Base-by-base conservation (phyloP, 2,113 vertebrate species). In the Toxotes jaculatrix region DNA sequence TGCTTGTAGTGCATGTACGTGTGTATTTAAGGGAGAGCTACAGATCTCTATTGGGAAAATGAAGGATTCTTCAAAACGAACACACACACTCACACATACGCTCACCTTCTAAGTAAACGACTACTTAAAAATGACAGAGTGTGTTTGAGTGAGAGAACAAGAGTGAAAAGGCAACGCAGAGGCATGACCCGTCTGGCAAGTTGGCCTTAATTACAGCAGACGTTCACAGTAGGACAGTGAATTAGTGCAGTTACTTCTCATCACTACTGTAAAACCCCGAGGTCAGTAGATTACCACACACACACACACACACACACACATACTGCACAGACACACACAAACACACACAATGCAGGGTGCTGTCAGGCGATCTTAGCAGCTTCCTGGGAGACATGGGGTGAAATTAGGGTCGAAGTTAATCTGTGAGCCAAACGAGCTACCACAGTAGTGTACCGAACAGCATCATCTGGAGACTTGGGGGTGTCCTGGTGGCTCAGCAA, bases 151-250 rank as follows among this genome's bases (percentile, higher is more conserved):
- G 88, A 36, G 76, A 83, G 55, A 72, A 57, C 17, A 21, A 51
- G 67, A 68, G 61, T 73, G 23, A 81, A 79, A 79, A 65, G 65
- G 64, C 67, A 53, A 77, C 55, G 56, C 12, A 47, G 63, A 81
- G 42, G 79, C 86, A 49, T 13, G 65, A 74, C 23, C 84, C 47
- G 17, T 84, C 89, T 83, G 94, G 95, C 93, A 93, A 93, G 93
- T 95, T 95, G 95, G 95, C 95, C 96, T 97, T 99, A 98, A 99
- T 98, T 97, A 95, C 95, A 96, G 96, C 95, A 95, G 97, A 97
- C 96, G 90, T 96, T 96, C 96, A 96, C 96, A 94, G 96, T 88
- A 36, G 95, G 96, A 95, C 93, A 93, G 95, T 96, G 97, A 97
- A 97, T 97, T 96, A 97, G 95, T 95, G 96, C 95, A 95, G 95